phyloP scores from a whole-genome alignment of 2,797 vertebrate genomes.

The Gallinago solitaria region DNA sequence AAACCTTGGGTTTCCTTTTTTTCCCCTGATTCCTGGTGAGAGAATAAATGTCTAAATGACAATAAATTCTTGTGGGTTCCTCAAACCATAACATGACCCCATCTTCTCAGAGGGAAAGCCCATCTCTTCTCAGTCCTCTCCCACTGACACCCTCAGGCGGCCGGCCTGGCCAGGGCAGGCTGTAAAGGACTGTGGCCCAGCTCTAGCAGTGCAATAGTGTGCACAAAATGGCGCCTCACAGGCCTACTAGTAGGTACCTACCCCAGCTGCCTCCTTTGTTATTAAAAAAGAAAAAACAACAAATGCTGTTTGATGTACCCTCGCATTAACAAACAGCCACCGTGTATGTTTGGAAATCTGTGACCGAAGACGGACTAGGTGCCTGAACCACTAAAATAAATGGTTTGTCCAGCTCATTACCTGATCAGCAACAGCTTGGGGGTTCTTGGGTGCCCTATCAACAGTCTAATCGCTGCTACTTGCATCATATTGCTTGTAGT shows the following conservation, averaged over 20 bases:
- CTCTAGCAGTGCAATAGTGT: not conserved
- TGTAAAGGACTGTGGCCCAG: not conserved
- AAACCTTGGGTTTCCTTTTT: not conserved
- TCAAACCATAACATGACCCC: not conserved
- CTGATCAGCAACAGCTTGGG: constrained; percentile 63
- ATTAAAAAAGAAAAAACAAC: not conserved
- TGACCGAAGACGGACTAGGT: constrained; percentile 53
- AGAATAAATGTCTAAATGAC: not conserved
- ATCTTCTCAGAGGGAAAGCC: not conserved
- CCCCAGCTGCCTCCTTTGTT: not conserved
- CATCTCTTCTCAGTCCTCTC: not conserved
- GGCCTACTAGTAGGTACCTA: not conserved
- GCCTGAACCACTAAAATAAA: constrained; percentile 61
- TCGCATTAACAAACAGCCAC: constrained; percentile 52
- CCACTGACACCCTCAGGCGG: not conserved
- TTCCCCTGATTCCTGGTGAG: not conserved
- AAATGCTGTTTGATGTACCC: not conserved
- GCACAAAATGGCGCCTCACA: not conserved
- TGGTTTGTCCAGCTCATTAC: constrained; percentile 68
- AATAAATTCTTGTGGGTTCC: not conserved
- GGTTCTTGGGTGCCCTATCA: constrained; percentile 61
- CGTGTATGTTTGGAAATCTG: constrained; percentile 41
- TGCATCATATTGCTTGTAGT: constrained; percentile 55
- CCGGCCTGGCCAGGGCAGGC: too few species aligned
- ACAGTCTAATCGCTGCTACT: constrained; percentile 65